phyloP scores from a whole-genome alignment of 2,797 vertebrate species.

The Pyrocephalus nanus region DNA sequence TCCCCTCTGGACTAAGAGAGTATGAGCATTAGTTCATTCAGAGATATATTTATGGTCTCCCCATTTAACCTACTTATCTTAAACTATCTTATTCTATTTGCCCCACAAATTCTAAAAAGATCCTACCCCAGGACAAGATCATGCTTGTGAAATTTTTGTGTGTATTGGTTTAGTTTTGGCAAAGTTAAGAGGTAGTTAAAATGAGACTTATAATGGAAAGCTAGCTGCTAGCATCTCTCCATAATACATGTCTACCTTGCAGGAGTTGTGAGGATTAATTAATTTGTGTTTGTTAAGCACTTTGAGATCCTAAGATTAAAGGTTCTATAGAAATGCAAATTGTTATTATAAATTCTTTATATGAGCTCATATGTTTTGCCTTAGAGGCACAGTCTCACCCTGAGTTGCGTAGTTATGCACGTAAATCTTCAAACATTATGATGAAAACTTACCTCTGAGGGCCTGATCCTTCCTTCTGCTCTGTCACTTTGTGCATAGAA shows the following conservation, averaged over 20 bases:
- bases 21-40: constrained; percentile 27
- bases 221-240: constrained; percentile 57
- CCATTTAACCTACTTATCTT: constrained; percentile 65
- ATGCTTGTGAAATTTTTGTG: constrained; percentile 63
- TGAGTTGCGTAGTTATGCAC: constrained; percentile 58
- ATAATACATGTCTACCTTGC: constrained; percentile 52
- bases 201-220: constrained; percentile 62
- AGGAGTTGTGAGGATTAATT: constrained; percentile 65
- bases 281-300: constrained; percentile 68
- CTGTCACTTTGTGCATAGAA: not conserved
- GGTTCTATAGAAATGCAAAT: constrained; percentile 68
- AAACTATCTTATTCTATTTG: constrained; percentile 55
- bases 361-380: constrained; percentile 68
- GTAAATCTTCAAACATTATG: constrained; percentile 59
- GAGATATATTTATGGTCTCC: constrained; percentile 43
- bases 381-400: constrained; percentile 66
- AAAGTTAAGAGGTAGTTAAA: constrained; percentile 52
- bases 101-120: constrained; percentile 46
- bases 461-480: constrained; percentile 19
- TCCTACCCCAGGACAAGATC: constrained; percentile 49
- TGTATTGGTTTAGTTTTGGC: constrained; percentile 61
- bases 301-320: constrained; percentile 66
- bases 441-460: constrained; percentile 59
- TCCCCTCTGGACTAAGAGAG: constrained; percentile 1
- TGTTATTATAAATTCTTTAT: constrained; percentile 62